phyloP scores from a whole-genome alignment of 2,113 vertebrate species.

The Diadophis punctatus region DNA sequence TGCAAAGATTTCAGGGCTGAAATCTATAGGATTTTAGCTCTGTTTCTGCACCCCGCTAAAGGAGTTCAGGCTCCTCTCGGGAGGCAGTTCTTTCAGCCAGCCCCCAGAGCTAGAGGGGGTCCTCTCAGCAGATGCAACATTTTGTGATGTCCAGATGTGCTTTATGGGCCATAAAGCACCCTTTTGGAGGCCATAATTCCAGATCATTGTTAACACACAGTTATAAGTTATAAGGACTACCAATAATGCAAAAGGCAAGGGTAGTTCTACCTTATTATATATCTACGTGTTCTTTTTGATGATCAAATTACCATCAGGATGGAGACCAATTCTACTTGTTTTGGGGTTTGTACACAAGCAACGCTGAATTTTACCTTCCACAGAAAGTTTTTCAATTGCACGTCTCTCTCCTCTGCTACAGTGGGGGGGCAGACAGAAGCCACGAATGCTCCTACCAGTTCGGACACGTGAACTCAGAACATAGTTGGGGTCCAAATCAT shows the following conservation, averaged over 20 bases:
- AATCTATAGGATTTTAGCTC: not conserved
- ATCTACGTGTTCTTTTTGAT: not conserved
- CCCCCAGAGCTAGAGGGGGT: not conserved
- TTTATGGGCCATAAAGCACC: not conserved
- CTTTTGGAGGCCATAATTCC: not conserved
- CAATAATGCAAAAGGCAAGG: not conserved
- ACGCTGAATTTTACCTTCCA: conserved; percentile 77
- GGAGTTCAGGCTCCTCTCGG: not conserved
- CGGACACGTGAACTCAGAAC: conserved; percentile 95
- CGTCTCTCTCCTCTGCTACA: conserved; percentile 94
- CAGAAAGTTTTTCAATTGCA: conserved; percentile 86
- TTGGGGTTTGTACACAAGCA: too few species aligned
- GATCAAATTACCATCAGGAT: not conserved
- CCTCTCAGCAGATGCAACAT: not conserved
- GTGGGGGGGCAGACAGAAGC: conserved; percentile 93
- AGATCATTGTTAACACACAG: not conserved
- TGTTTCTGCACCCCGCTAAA: not conserved
- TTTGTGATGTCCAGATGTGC: not conserved
- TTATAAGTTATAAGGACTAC: not conserved
- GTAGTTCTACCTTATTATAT: not conserved
- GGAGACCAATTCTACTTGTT: not conserved
- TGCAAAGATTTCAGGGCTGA: not conserved
- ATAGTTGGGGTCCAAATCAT: conserved; percentile 92
- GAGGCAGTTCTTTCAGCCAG: not conserved
- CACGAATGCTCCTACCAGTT: conserved; percentile 91